phyloP scores from a whole-genome alignment of 2,888 invertebrate species.

The Euphydryas editha region DNA sequence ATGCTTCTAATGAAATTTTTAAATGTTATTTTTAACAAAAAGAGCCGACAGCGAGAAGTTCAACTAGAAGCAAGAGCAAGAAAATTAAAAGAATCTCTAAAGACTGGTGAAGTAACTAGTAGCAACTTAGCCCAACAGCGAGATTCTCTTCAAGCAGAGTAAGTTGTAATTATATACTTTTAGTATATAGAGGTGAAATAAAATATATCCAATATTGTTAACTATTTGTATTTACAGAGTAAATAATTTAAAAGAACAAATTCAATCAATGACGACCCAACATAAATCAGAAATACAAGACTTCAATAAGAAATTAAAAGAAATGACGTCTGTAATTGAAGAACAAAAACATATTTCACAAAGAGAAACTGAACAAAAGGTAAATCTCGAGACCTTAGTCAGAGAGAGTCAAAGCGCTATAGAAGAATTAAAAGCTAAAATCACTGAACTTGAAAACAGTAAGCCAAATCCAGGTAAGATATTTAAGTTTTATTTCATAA shows the following conservation, averaged over 20 bases:
- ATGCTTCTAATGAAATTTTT: neutral
- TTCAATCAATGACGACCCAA: slow-evolving; percentile 58
- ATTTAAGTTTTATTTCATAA: neutral
- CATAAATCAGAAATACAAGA: slow-evolving; percentile 61
- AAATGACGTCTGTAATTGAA: slow-evolving; percentile 55
- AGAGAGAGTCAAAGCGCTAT: slow-evolving; percentile 54
- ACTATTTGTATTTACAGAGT: slow-evolving; percentile 52
- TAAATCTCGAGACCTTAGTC: slow-evolving; percentile 53
- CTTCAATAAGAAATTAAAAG: slow-evolving; percentile 61
- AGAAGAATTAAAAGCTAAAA: slow-evolving; percentile 62
- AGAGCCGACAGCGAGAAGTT: slow-evolving; percentile 76
- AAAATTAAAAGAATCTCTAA: slow-evolving; percentile 73
- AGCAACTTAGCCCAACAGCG: slow-evolving; percentile 68
- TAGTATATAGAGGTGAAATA: too few relatives aligned
- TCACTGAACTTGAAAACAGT: slow-evolving; percentile 63
- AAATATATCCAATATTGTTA: neutral
- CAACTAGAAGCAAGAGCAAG: slow-evolving; percentile 74
- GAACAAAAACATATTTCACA: slow-evolving; percentile 53
- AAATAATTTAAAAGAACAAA: slow-evolving; percentile 62
- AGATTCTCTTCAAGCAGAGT: slow-evolving; percentile 68
- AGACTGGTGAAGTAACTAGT: slow-evolving; percentile 72
- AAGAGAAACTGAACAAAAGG: slow-evolving; percentile 57
- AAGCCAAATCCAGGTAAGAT: slow-evolving; percentile 65
- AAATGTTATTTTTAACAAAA: slow-evolving; percentile 4
- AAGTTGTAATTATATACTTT: slow-evolving; percentile 38